Evolutionary conservation across 2,113 vertebrate genomes (phyloP), one percentile per base, ranked within the genome.

Genomic region (Dunckerocampus dactyliophorus): DNA sequence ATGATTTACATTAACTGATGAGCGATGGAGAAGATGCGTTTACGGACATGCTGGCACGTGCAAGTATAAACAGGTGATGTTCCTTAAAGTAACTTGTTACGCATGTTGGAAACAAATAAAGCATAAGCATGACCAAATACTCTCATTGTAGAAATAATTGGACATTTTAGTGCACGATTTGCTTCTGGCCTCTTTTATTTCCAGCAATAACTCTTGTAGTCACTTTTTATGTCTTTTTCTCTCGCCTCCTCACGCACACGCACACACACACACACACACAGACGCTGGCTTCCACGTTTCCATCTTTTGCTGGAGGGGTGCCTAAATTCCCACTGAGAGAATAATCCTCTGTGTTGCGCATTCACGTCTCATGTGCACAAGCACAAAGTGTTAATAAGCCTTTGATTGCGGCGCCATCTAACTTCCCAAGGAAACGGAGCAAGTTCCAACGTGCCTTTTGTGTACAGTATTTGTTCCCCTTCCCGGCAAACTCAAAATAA

Each of bases 401-500:
- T 90, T 88, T 88, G 82, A 90, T 90, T 87, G 79, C 62, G 65
- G 76, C 83, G 68, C 67, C 82, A 79, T 84, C 83, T 83, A 84
- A 89, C 84, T 88, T 87, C 82, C 84, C 77, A 80, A 86, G 71
- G 83, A 89, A 88, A 82, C 79, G 74, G 82, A 88, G 87, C 85
- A 88, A 87, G 78, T 87, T 85, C 80, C 81, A 85, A 80, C 82
- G 77, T 88, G 82, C 85, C 76, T 87, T 88, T 87, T 82, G 79
- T 88, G 63, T 87, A 88, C 79, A 85, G 82, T 84, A 85, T 88
- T 89, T 91, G 87, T 88, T 89, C 87, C 84, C 76, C 76, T 81
- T 86, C 83, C 83, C 69, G 58, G 84, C 82, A 81, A 90, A 90
- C 87, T 89, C 76, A 82, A 89, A 90, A 90, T 91, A 91, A 90